Percentiles rank a stretch among this genome's conserved stretches.
These are phyloP conservation scores for Aphaenogaster rudis DNA, from an alignment of 1,140 invertebrate genomes.

Conservation along the genomic window DNA sequence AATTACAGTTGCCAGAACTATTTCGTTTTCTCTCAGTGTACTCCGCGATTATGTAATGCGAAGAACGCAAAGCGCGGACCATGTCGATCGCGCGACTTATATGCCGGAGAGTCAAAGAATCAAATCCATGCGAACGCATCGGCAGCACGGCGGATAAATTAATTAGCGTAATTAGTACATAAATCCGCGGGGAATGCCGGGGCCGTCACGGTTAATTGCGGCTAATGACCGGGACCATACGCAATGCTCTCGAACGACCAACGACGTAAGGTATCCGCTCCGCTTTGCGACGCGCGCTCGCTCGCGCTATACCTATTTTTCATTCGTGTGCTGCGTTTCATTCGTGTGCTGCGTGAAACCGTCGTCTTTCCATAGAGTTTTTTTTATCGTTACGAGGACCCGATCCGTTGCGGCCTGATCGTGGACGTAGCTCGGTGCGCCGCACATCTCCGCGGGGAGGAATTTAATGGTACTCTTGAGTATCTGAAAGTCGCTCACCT, in stretches of 20 bases:
- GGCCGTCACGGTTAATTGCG: conserved; percentile 77
- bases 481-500: conserved; percentile 69
- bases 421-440: conserved; percentile 20
- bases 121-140: neutral
- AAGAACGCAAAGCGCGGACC: conserved; percentile 10
- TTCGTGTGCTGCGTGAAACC: neutral
- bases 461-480: conserved; percentile 61
- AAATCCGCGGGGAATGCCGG: conserved; percentile 76
- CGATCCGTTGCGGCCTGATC: conserved; percentile 5
- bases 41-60: conserved; percentile 5
- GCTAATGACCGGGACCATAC: conserved; percentile 71
- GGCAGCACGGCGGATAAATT: conserved; percentile 72
- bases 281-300: neutral
- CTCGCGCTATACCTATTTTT: conserved; percentile 10
- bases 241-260: conserved; percentile 10
- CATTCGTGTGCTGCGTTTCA: neutral
- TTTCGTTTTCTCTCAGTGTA: neutral
- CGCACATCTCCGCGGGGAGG: conserved; percentile 46
- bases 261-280: neutral
- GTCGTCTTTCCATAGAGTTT: neutral
- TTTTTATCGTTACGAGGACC: neutral
- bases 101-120: conserved; percentile 26
- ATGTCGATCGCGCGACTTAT: neutral
- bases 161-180: conserved; percentile 81
- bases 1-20: too few species aligned